Percentiles rank a stretch among this genome's conserved stretches.
phyloP scores from a whole-genome alignment of 2,888 invertebrate genomes.

The Baccha elongata region DNA sequence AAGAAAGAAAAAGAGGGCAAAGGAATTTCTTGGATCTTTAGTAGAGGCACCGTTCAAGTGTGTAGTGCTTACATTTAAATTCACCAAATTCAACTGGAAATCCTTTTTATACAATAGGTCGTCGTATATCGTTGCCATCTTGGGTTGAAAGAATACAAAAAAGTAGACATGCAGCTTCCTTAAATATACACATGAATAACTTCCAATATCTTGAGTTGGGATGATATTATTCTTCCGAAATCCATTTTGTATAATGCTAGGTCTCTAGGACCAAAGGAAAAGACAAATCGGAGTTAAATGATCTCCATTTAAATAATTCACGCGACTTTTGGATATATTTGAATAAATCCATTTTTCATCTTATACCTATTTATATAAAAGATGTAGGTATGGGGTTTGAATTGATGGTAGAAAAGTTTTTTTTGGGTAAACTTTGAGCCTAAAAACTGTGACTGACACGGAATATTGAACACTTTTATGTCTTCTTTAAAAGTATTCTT shows the following conservation, averaged over 20 bases:
- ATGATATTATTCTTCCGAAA: neutral
- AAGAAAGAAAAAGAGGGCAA: conserved; percentile 23
- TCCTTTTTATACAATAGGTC: too few relatives aligned
- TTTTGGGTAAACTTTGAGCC: neutral
- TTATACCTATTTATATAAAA: neutral
- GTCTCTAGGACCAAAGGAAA: neutral
- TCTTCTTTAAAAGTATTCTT: too few relatives aligned
- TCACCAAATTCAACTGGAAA: too few relatives aligned
- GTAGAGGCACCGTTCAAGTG: conserved; percentile 24
- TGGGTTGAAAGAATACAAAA: conserved; percentile 7
- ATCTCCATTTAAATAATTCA: conserved; percentile 46
- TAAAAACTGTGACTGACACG: too few relatives aligned
- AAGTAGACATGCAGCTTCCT: conserved; percentile 48
- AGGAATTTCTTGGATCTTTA: conserved; percentile 49
- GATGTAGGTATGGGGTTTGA: too few relatives aligned
- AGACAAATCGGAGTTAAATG: conserved; percentile 63
- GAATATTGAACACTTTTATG: too few relatives aligned
- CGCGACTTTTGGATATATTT: conserved; percentile 11
- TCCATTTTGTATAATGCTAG: too few relatives aligned
- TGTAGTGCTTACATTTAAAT: conserved; percentile 17
- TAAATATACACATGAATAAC: conserved; percentile 63
- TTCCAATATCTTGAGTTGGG: conserved; percentile 49
- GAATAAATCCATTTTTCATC: conserved; percentile 19
- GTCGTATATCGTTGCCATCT: neutral
- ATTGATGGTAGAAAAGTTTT: neutral